These are phyloP conservation scores for Nemoura dubitans DNA, from an alignment of 2,888 invertebrate genomes.

Conservation along the genomic window DNA sequence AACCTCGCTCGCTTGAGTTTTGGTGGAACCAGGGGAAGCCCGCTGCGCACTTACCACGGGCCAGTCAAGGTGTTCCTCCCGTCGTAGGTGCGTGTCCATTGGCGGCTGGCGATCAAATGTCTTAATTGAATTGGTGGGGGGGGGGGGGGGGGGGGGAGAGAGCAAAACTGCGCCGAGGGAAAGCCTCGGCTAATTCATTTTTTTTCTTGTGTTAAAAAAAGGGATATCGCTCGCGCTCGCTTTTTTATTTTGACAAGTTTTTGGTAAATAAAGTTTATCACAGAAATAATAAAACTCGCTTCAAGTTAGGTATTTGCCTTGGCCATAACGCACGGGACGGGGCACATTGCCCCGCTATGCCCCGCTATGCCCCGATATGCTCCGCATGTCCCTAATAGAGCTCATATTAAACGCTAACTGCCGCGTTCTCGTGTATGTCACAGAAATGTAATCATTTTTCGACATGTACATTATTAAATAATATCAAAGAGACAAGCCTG, in stretches of 20 bases:
- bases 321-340: too few species aligned
- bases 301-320: neutral
- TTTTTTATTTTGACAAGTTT: neutral
- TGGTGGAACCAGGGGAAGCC: neutral
- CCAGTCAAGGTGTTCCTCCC: neutral
- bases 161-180: too few species aligned
- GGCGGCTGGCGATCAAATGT: too few species aligned
- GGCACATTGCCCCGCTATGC: too few species aligned
- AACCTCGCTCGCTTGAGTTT: conserved; percentile 28
- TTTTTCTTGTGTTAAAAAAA: neutral
- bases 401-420: neutral
- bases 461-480: neutral
- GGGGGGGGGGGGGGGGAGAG: too few species aligned
- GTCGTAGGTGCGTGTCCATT: too few species aligned
- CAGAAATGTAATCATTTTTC: conserved; percentile 1
- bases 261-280: neutral
- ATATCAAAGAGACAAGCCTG: neutral
- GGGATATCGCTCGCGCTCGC: too few species aligned
- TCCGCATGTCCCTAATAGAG: neutral
- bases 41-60: neutral
- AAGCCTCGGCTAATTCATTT: neutral
- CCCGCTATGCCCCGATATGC: too few species aligned
- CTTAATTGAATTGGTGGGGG: too few species aligned
- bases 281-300: neutral
- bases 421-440: neutral